A percentile compares a stretch with the other conserved stretches of the same genome.
These are phyloP conservation scores for Felis catus DNA, from an alignment of 2,113 vertebrate species.

Conservation along the genomic window F.catus_Fca126_mat1.0 CM031425.1:34014001-34014500, in stretches of 20 bases:
- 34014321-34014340: background rate
- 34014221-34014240: background rate
- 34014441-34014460: background rate
- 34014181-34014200: background rate
- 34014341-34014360: background rate
- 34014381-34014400: background rate
- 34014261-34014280: background rate
- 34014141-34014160: background rate
- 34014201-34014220: background rate
- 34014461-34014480: background rate
- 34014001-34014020: background rate
- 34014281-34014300: background rate
- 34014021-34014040: background rate
- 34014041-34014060: background rate
- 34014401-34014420: background rate
- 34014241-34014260: background rate
- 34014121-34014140: background rate
- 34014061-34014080: background rate
- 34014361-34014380: background rate
- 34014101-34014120: background rate
- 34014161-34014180: background rate
- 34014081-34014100: slow-evolving; percentile 13
- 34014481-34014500: background rate
- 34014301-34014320: background rate
- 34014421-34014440: background rate